Base-by-base conservation (phyloP, 2,888 invertebrate species). In the Cenopis cana region DNA sequence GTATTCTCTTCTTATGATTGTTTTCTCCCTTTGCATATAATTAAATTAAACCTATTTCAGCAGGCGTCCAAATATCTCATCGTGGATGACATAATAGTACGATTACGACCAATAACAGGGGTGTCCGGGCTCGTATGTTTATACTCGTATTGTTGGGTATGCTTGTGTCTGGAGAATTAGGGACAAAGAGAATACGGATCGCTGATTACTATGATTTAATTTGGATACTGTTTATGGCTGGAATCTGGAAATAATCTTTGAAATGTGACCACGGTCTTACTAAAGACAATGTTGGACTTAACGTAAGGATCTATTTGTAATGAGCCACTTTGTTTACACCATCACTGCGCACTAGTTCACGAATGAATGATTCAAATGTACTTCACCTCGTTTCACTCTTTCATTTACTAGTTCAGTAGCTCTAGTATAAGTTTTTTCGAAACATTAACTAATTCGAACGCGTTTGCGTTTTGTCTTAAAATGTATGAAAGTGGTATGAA, bases 11-110 rank as follows among this genome's bases (percentile, higher is more conserved):
- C n/a, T n/a, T n/a, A n/a, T n/a, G n/a, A n/a, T 17, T 65, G 46
- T 65, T 46, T 55, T 56, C 8, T 56, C 17, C 20, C 14, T 38
- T 55, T n/a, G 20, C 41, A 55, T 55, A 46, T 36, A 55, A 29
- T 46, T 55, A 55, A 55, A 29, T 46, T 55, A 55, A 24, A 20
- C 24, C 38, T 74, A 69, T 46, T 55, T 41, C 38, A 59, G 52
- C 61, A 68, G 50, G 60, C 74, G 75, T 57, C 69, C 62, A 67
- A 74, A 78, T 75, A 74, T 69, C 66, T 70, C 66, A 78, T 80
- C 78, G 77, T 79, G 74, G 68, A 67, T 60, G 50, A 68, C 38
- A 78, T 77, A 76, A 79, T 76, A 75, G 75, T 59, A 29, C 76
- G 76, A 80, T 80, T 80, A 80, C 72, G 64, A 61, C 74, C 76